phyloP scores from a whole-genome alignment of 1,140 invertebrate species.

The Drosophila nikananu region DNA sequence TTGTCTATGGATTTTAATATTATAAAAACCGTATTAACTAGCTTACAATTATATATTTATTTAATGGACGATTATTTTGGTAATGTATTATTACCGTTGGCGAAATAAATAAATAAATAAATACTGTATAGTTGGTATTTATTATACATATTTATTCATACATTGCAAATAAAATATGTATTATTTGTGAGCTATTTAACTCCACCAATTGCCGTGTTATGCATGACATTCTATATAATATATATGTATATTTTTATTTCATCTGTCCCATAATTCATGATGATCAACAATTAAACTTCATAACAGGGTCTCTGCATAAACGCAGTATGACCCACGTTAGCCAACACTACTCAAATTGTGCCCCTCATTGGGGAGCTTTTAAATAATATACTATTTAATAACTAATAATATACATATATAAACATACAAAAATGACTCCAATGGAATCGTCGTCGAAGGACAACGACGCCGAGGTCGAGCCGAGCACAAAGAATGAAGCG shows the following conservation, averaged over 20 bases:
- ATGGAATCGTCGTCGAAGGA: slow-evolving; percentile 27
- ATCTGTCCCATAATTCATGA: background rate
- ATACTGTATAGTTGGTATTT: too few relatives aligned
- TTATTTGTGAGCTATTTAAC: background rate
- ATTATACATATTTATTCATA: too few relatives aligned
- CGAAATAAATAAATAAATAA: too few relatives aligned
- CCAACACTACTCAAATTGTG: slow-evolving; percentile 17
- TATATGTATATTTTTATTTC: too few relatives aligned
- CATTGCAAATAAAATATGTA: background rate
- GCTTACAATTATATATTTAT: background rate
- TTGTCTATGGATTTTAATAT: background rate
- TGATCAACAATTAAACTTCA: background rate
- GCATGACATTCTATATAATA: too few relatives aligned
- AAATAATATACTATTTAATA: slow-evolving; percentile 6
- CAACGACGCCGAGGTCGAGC: background rate
- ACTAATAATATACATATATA: background rate
- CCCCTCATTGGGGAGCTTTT: slow-evolving; percentile 14
- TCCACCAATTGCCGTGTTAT: too few relatives aligned
- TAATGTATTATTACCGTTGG: too few relatives aligned
- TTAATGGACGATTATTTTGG: too few relatives aligned
- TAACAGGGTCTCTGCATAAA: background rate
- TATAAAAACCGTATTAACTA: background rate
- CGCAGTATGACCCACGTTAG: background rate
- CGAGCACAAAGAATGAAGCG: background rate
- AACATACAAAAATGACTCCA: background rate